These are phyloP conservation scores for Drosophila villosipedis DNA, from an alignment of 2,888 invertebrate genomes.

Conservation along the genomic window DNA sequence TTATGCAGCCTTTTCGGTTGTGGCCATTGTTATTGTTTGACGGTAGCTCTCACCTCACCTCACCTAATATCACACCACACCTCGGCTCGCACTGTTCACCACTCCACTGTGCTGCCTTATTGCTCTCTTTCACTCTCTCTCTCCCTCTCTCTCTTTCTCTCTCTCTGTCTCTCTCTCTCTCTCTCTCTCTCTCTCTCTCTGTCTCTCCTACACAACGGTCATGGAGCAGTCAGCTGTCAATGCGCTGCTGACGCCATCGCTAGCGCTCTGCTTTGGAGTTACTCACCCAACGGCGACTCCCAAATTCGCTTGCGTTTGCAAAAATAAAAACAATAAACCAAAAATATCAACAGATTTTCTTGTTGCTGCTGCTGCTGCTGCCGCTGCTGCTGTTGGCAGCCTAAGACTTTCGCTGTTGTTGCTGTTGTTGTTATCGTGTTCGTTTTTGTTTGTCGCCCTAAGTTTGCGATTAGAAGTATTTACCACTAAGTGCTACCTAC, in stretches of 20 bases:
- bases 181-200: not conserved
- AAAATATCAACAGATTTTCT: no score
- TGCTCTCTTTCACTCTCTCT: slow-evolving; percentile 6
- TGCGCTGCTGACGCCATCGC: slow-evolving; percentile 74
- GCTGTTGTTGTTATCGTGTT: slow-evolving; percentile 31
- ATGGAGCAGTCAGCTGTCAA: slow-evolving; percentile 54
- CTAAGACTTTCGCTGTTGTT: slow-evolving; percentile 14
- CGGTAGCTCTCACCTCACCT: slow-evolving; percentile 3
- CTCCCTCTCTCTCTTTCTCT: not conserved
- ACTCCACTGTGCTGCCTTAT: not conserved
- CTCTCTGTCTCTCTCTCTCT: not conserved
- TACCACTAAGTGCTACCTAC: slow-evolving; percentile 45
- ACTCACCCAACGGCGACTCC: slow-evolving; percentile 52
- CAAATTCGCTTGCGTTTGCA: slow-evolving; percentile 47
- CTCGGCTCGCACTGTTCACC: slow-evolving; percentile 7
- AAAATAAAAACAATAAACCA: slow-evolving; percentile 18
- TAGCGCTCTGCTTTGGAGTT: slow-evolving; percentile 43
- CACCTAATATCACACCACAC: not conserved
- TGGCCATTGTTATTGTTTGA: slow-evolving; percentile 32
- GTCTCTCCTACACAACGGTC: not conserved
- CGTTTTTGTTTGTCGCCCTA: slow-evolving; percentile 48
- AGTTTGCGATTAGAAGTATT: slow-evolving; percentile 52
- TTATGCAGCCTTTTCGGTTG: slow-evolving; percentile 20
- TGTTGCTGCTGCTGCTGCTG: slow-evolving; percentile 1
- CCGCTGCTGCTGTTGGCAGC: slow-evolving; percentile 16